Percentiles rank a stretch among this genome's conserved stretches.
phyloP scores from a whole-genome alignment of 1,140 invertebrate species.

The Drosophila nikananu region DNA sequence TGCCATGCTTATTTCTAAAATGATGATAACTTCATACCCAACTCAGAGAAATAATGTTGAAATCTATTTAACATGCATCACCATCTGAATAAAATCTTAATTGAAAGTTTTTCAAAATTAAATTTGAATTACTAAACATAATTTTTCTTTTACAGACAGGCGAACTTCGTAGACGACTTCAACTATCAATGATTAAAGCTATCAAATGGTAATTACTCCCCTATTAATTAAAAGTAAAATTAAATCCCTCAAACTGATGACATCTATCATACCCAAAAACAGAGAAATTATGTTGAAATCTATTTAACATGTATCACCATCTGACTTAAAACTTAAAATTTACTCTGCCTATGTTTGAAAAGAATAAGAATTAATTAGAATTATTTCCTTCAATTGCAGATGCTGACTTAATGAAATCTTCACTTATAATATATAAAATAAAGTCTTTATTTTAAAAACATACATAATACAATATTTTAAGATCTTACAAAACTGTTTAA shows the following conservation, averaged over 20 bases:
- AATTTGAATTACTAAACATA: not conserved
- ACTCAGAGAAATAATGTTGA: conserved; percentile 62
- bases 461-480: conserved; percentile 57
- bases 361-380: not conserved
- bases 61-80: conserved; percentile 72
- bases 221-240: not conserved
- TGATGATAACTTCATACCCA: conserved; percentile 70
- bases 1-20: conserved; percentile 1
- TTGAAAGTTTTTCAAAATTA: not conserved
- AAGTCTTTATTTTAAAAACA: conserved; percentile 44
- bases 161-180: no score
- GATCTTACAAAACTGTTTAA: conserved; percentile 68
- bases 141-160: conserved; percentile 18
- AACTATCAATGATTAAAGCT: no score
- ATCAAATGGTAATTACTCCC: not conserved
- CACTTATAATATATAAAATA: conserved; percentile 23
- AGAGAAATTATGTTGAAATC: conserved; percentile 55
- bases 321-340: conserved; percentile 21
- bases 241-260: conserved; percentile 38
- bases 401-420: not conserved
- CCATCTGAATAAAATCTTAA: conserved; percentile 46
- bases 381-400: not conserved
- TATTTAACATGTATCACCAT: conserved; percentile 70
- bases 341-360: not conserved
- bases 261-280: conserved; percentile 42